Conservation (phyloP, 2,888 invertebrate species). For the Hyposoter didymator region DNA sequence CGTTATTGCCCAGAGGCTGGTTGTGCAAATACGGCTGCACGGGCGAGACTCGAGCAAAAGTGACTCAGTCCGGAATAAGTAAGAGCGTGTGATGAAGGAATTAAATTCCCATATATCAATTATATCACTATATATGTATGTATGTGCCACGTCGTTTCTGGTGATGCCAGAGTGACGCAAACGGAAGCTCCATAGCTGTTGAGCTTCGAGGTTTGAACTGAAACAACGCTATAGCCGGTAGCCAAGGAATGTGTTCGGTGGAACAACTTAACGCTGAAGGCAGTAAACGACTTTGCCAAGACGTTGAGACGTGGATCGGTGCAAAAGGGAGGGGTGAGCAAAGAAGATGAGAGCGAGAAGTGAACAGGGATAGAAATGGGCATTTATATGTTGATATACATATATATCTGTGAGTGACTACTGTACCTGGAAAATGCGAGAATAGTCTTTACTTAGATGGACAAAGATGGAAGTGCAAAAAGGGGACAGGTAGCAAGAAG, state of each 20-base stretch:
- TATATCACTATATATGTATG: slow-evolving; percentile 37
- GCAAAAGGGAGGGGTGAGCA: slow-evolving; percentile 27
- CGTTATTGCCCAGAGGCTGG: slow-evolving; percentile 8
- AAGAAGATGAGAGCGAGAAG: slow-evolving; percentile 1
- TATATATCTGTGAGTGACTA: slow-evolving; percentile 5
- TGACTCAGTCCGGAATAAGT: slow-evolving; percentile 4
- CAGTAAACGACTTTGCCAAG: slow-evolving; percentile 72
- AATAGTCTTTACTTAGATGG: slow-evolving; percentile 38
- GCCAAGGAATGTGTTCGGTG: slow-evolving; percentile 66
- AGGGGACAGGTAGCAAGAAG: slow-evolving; percentile 52
- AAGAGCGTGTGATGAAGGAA: not conserved
- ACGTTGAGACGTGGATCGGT: slow-evolving; percentile 69
- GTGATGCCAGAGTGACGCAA: slow-evolving; percentile 49
- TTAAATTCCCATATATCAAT: slow-evolving; percentile 1
- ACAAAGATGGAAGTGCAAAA: slow-evolving; percentile 34
- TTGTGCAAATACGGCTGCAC: not conserved
- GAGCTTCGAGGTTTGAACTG: slow-evolving; percentile 57
- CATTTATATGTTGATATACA: not conserved
- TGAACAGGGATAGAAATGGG: slow-evolving; percentile 21
- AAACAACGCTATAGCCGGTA: slow-evolving; percentile 64
- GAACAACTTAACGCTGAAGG: slow-evolving; percentile 58
- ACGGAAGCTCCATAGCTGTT: not conserved
- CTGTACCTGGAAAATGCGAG: slow-evolving; percentile 43
- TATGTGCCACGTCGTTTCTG: slow-evolving; percentile 39
- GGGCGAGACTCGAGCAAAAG: slow-evolving; percentile 19